Evolutionary conservation across 2,113 vertebrate genomes (phyloP).

Genomic region (Prunella fulvescens): DNA sequence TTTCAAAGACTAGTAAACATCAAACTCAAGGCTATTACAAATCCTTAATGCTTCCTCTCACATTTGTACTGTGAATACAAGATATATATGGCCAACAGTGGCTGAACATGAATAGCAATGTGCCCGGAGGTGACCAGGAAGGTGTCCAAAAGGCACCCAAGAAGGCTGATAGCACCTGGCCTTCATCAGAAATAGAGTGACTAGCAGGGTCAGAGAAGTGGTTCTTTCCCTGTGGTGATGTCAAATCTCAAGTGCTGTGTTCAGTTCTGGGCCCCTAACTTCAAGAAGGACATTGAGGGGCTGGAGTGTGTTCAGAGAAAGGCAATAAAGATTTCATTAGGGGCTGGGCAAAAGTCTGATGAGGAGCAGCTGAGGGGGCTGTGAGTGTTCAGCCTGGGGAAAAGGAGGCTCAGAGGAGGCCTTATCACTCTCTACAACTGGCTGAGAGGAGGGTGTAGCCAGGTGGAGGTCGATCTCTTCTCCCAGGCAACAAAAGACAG

Average conservation of each 20-base stretch:
- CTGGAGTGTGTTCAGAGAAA: background rate
- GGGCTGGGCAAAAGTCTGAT: background rate
- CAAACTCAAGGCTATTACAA: background rate
- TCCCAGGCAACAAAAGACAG: background rate
- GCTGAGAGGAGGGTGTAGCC: no score
- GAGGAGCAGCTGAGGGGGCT: no score
- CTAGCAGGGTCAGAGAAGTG: background rate
- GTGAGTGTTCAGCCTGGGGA: background rate
- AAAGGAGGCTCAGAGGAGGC: background rate
- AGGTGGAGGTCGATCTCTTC: accelerated
- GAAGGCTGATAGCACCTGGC: background rate
- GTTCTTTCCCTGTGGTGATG: background rate
- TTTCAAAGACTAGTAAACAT: background rate
- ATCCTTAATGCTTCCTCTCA: background rate
- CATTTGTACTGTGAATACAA: background rate
- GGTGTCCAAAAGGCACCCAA: background rate
- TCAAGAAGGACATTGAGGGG: background rate
- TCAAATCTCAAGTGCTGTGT: no score
- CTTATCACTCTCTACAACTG: background rate
- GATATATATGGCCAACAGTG: no score
- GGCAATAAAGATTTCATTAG: background rate
- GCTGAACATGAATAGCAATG: background rate
- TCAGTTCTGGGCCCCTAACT: background rate
- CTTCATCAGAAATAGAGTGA: background rate
- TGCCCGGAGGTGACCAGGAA: background rate